Evolutionary conservation across 1,140 invertebrate genomes (phyloP), one percentile per base, ranked within the genome.

Genomic region (Macrosteles quadrilineatus): DNA sequence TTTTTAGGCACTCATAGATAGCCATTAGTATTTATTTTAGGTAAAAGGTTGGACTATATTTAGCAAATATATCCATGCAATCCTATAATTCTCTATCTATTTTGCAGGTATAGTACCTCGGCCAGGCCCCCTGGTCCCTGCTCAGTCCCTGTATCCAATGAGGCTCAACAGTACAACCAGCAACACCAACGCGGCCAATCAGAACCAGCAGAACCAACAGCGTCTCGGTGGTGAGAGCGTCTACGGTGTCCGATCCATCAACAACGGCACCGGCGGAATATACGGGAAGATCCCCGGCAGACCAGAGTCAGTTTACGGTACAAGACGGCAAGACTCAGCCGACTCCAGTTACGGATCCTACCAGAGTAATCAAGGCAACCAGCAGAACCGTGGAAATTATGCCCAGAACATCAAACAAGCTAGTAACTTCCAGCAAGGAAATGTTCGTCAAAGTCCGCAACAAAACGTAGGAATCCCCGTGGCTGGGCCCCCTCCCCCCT

Each of bases 81-180:
- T n/a, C n/a, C n/a, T n/a, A n/a, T n/a, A n/a, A n/a, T n/a, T n/a
- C n/a, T 85, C 0, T 81, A 81, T 74, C 78, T 85, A 2, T 86
- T n/a, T 88, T 63, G 83, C 83, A 63, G 59, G 59, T 74, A 85
- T 6, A 76, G 81, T 85, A 12, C 88, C 88, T 1, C 85, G 87
- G 72, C 86, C 87, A 1, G 88, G 90, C 19, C 89, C 89, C 1
- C 79, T 92, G 32, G 86, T 88, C 9, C 89, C 90, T 0, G 89
- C 91, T 0, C 90, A 91, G 30, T 75, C 74, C 14, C 59, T 77
- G n/a, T 77, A 77, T 27, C 75, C 76, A 19, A 73, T 74, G 72
- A 67, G 73, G 27, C 69, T 75, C 0, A 72, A 72, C 29, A 40
- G 66, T 21, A 62, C 64, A n/a, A 68, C 40, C 29, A 65, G 23